Evolutionary conservation across 2,797 vertebrate genomes (phyloP), one percentile per base, ranked within the genome.

Genomic region (Anguilla anguilla): DNA sequence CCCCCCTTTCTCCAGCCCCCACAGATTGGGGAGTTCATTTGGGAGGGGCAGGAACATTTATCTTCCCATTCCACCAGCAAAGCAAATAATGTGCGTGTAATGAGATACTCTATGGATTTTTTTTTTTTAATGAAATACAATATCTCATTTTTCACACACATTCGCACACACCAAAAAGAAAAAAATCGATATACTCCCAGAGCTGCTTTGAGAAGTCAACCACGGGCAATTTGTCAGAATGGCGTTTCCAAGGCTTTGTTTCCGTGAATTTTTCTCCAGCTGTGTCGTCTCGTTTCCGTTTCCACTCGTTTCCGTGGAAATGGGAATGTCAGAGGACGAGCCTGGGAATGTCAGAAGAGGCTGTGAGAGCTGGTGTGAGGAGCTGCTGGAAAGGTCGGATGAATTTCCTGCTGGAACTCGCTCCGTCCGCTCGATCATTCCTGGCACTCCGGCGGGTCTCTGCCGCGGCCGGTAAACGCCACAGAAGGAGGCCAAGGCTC

Each of bases 61-160:
- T 96, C 93, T 93, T 90, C 89, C 91, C 92, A 87, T 85, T 89
- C 91, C 94, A 82, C 93, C 88, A 57, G 91, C 89, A 90, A 94
- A 94, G 92, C 94, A 94, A 95, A 94, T 90, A 89, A 94, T 93
- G 91, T 88, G 94, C 89, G 90, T 84, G 92, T 95, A 95, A 96
- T 91, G 91, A 95, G 94, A 96, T 95, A 94, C 91, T 82, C 87
- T 92, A 95, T 95, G 91, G 94, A 96, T 94, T 96, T 94, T 59
- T 94, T 94, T 96, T 94, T 59, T 94, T 93, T 94, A 90, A 90
- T 90, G 88, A 88, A 91, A 92, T 83, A 88, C 57, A 86, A 87
- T 91, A 90, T 83, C 85, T 55, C 46, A 85, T 88, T 90, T 92
- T 91, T 91, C 87, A 86, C 86, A 85, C 72, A 85, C 31, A 83